Conservation (phyloP, 1,140 invertebrate genomes). For the Drosophila triauraria region DNA sequence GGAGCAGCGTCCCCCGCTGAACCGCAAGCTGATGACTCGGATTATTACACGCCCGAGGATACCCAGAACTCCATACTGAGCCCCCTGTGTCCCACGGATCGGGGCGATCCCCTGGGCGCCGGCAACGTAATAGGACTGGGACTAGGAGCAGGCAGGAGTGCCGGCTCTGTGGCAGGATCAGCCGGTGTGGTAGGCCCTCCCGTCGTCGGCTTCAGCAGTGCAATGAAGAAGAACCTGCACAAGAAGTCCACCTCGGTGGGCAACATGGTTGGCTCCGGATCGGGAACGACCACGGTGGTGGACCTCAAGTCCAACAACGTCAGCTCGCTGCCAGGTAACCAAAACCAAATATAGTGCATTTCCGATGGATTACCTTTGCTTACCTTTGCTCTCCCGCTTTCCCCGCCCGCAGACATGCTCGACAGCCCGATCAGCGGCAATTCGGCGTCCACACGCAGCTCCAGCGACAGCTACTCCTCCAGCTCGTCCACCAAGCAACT, state of each 20-base stretch:
- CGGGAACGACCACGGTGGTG: slow-evolving; percentile 23
- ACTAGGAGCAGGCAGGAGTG: slow-evolving; percentile 12
- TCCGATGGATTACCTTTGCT: too few species aligned
- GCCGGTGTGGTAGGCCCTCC: slow-evolving; percentile 6
- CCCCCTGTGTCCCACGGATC: slow-evolving; percentile 84
- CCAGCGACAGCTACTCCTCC: slow-evolving; percentile 91
- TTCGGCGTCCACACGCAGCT: slow-evolving; percentile 88
- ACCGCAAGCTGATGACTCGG: slow-evolving; percentile 87
- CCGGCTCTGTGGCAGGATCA: slow-evolving; percentile 16
- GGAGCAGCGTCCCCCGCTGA: slow-evolving; percentile 18
- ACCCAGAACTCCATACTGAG: slow-evolving; percentile 88
- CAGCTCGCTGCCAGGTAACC: slow-evolving; percentile 78
- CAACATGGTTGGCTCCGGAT: slow-evolving; percentile 71
- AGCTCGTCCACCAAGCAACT: slow-evolving; percentile 90
- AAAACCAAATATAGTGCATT: not conserved
- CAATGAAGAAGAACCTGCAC: slow-evolving; percentile 70
- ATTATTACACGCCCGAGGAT: slow-evolving; percentile 91
- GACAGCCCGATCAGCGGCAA: slow-evolving; percentile 88
- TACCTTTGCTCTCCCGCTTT: too few species aligned
- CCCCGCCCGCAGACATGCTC: slow-evolving; percentile 67
- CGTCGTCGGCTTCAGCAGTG: slow-evolving; percentile 60
- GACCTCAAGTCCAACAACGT: slow-evolving; percentile 71
- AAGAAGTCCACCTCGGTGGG: slow-evolving; percentile 83
- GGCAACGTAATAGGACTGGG: slow-evolving; percentile 6
- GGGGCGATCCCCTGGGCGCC: slow-evolving; percentile 61